A percentile compares a stretch with the other conserved stretches of the same genome.
phyloP scores from a whole-genome alignment of 1,140 invertebrate species.

The Dreissena rostriformis region DNA sequence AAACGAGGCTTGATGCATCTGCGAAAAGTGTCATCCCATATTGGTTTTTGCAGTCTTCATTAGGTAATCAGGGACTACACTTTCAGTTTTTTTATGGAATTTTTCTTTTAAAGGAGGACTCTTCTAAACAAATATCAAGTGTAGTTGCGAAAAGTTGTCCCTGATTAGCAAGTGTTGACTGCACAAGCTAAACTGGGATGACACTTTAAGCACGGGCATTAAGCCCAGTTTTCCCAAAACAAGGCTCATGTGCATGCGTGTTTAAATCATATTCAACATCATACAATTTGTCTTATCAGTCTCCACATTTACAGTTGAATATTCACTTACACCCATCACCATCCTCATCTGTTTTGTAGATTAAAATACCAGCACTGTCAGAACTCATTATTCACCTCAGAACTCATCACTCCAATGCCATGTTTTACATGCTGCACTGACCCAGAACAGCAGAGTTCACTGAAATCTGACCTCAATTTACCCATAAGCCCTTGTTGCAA shows the following conservation, averaged over 20 bases:
- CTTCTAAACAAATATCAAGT: too few relatives aligned
- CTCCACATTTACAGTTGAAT: too few relatives aligned
- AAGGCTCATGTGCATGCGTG: neutral
- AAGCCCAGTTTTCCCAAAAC: neutral
- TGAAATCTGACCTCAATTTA: neutral
- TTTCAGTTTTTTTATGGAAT: too few relatives aligned
- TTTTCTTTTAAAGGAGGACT: too few relatives aligned
- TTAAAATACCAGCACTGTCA: neutral
- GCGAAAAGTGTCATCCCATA: too few relatives aligned
- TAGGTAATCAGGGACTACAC: too few relatives aligned
- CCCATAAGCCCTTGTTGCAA: neutral
- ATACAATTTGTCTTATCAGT: neutral
- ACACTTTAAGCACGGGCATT: neutral
- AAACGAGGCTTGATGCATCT: too few relatives aligned
- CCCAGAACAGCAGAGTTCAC: neutral
- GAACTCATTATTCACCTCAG: neutral
- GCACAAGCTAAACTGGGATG: neutral
- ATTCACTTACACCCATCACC: neutral
- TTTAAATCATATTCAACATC: neutral
- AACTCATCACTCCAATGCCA: neutral
- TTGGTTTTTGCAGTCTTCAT: too few relatives aligned
- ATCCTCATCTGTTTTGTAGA: neutral
- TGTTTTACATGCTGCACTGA: constrained; percentile 1
- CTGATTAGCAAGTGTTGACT: too few relatives aligned
- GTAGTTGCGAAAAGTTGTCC: too few relatives aligned